Evolutionary conservation across 1,140 invertebrate genomes (phyloP), one percentile per base, ranked within the genome.

Genomic region (Drosophila azteca): DNA sequence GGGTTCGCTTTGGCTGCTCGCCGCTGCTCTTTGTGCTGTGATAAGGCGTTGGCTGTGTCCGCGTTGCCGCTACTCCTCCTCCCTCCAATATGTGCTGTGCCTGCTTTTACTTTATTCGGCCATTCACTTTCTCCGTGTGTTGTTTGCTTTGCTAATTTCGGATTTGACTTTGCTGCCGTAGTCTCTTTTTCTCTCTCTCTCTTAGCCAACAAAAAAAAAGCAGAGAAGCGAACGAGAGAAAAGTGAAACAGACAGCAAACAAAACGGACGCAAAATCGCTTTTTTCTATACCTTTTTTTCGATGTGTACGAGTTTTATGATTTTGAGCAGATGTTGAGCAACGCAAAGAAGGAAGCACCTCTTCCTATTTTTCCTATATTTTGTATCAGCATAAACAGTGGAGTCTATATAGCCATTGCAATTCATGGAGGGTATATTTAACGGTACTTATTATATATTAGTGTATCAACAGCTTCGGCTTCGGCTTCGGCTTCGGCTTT

Each of bases 111-210:
- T 72, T 87, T 75, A 70, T 64, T 66, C 74, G 83, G 79, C 65
- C 83, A 88, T 87, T 88, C 82, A 87, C 82, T 87, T 87, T 87
- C 82, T 88, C 82, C 79, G 41, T 70, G 72, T 65, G 70, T 46
- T 84, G 71, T 88, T 88, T 88, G 70, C 82, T 88, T 87, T 88
- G 82, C 82, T 88, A 87, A 87, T 87, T 85, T 85, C 29, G 71
- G 70, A 74, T 54, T 66, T 74, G 53, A 46, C 69, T 70, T 60
- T 67, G 66, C 61, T 58, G 24, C 57, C 52, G 39, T 39, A 53
- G 29, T 57, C 24, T 57, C 22, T 20, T 15, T 57, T 20, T 55
- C 41, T 57, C 20, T 57, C n/a, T 45, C 41, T 57, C n/a, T 24
- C n/a, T 53, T 17, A 17, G 22, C n/a, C 49, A 29, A 17, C 17